A percentile compares a stretch with the other conserved stretches of the same genome.
Conservation (phyloP, 2,797 vertebrate genomes). For the Rhincodon typus region DNA sequence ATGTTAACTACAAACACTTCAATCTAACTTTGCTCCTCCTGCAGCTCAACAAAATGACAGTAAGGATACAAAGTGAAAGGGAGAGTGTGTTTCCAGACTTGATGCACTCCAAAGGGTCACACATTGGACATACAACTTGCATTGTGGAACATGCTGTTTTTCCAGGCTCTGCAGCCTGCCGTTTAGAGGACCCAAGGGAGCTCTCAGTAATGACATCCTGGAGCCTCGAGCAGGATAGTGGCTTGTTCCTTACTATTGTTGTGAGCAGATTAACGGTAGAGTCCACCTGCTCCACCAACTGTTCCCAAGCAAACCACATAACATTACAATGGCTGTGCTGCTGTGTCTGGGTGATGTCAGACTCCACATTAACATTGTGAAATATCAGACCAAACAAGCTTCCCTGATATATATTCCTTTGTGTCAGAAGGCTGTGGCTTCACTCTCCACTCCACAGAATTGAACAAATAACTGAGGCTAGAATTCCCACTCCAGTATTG, state of each 20-base stretch:
- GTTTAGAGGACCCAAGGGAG: neutral
- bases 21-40: neutral
- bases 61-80: neutral
- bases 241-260: neutral
- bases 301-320: neutral
- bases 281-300: constrained; percentile 24
- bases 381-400: neutral
- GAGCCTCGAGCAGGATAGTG: neutral
- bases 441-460: neutral
- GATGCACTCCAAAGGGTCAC: neutral
- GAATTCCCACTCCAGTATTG: neutral
- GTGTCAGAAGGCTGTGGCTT: neutral
- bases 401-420: neutral
- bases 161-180: neutral
- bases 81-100: neutral
- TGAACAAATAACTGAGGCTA: neutral
- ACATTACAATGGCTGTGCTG: neutral
- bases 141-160: neutral
- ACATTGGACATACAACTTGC: neutral
- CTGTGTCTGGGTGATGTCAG: neutral
- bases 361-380: neutral
- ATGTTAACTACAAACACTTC: neutral
- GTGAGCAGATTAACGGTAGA: neutral
- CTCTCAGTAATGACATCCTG: neutral
- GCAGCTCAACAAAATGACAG: neutral